These are phyloP conservation scores for Astur gentilis DNA, from an alignment of 2,113 vertebrate genomes.

Conservation along the genomic window DNA sequence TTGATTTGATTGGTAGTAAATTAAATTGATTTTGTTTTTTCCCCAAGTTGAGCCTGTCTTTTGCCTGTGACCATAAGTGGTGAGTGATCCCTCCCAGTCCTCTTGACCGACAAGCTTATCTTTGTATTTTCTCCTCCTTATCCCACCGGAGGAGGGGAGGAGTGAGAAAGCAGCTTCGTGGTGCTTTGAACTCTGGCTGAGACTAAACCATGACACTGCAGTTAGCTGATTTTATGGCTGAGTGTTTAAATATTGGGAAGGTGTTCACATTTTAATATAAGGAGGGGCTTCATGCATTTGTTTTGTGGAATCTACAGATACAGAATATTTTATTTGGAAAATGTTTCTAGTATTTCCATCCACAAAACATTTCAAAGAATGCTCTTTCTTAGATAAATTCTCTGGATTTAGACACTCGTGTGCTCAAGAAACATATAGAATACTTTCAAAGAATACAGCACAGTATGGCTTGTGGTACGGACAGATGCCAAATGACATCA, in stretches of 20 bases:
- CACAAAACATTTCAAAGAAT: neutral
- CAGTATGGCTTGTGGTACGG: neutral
- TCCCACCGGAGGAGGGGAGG: no score
- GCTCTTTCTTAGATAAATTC: neutral
- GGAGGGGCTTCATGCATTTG: neutral
- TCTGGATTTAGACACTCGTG: neutral
- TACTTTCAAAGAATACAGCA: neutral
- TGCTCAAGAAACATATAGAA: neutral
- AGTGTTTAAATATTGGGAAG: neutral
- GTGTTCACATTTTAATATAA: neutral
- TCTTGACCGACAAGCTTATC: no score
- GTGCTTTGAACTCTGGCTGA: no score
- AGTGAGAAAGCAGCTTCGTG: no score
- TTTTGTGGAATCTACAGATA: neutral
- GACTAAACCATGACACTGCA: no score
- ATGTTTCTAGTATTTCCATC: neutral
- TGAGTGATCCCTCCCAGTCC: no score
- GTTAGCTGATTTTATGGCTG: neutral
- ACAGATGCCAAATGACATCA: neutral
- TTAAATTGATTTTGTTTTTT: no score
- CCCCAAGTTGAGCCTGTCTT: no score
- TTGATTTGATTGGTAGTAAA: no score
- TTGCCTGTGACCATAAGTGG: no score
- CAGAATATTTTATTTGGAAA: neutral
- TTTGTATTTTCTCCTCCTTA: no score